Evolutionary conservation across 1,140 invertebrate species (phyloP).

Genomic region (Drosophila pruinosa): DNA sequence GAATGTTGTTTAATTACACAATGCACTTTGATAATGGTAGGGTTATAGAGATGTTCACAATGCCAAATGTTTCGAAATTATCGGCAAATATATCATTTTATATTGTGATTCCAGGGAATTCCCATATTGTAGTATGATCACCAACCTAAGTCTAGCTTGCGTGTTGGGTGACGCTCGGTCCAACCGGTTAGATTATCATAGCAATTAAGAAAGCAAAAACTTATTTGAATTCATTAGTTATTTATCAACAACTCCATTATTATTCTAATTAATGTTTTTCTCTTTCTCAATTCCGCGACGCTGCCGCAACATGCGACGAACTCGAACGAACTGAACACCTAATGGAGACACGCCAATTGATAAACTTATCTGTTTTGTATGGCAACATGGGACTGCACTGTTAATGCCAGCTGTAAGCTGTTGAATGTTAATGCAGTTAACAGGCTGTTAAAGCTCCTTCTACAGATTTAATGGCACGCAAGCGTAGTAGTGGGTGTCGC

Average conservation of each 20-base stretch:
- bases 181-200: constrained; percentile 42
- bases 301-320: constrained; percentile 12
- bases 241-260: constrained; percentile 29
- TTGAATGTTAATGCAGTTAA: neutral
- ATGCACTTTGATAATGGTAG: neutral
- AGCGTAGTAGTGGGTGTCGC: too few species aligned
- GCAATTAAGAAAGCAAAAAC: constrained; percentile 38
- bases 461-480: neutral
- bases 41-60: neutral
- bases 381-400: neutral
- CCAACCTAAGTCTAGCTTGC: neutral
- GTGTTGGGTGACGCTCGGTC: neutral
- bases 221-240: constrained; percentile 30
- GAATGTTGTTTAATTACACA: neutral
- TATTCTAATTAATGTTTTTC: neutral
- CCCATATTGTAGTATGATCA: constrained; percentile 1
- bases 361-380: neutral
- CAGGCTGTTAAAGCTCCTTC: constrained; percentile 4
- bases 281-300: constrained; percentile 9
- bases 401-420: neutral
- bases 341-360: constrained; percentile 5
- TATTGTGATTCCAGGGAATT: constrained; percentile 12
- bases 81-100: neutral
- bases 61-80: neutral
- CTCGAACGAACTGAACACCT: constrained; percentile 23